Evolutionary conservation across 1,140 invertebrate species (phyloP), one percentile per base, ranked within the genome.

Genomic region (Zaprionus vittiger): DNA sequence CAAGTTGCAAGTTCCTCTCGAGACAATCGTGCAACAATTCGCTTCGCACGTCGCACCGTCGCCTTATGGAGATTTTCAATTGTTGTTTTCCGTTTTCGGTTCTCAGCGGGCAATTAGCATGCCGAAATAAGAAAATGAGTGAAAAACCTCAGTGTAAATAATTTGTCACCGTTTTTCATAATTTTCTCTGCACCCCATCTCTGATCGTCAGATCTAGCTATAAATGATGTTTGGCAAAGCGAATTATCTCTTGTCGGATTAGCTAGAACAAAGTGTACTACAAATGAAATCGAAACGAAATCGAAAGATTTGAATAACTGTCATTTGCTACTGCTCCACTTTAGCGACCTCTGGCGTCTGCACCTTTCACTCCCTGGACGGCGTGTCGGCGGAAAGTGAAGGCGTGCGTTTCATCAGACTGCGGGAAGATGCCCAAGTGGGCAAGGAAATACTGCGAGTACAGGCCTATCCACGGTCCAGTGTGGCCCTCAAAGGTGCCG

Each of bases 341-440:
- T 89, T 73, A 89, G 85, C 41, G 17, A 69, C 15, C 73, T 73
- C 77, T 20, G 61, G 63, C 76, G 59, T 79, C 57, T 92, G 91
- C 77, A 83, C 80, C 15, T 92, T 92, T 81, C 91, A 92, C 77
- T 90, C 82, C 66, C 52, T 86, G 55, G 91, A 92, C 60, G 91
- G 91, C 26, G 78, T 83, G 2, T 66, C 87, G 5, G 71, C 90
- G 0, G 91, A 92, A 81, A 91, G 92, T 59, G 92, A 93, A 77
- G 92, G 92, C 57, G 92, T 93, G 12, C 91, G 92, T 44, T 93
- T 93, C 37, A 92, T 93, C 59, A 86, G 92, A 4, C 74, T 93
- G 6, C 87, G 92, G 2, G 92, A 93, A 67, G 92, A 93, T 57
- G 79, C 91, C 15, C 79, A 81, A 26, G 79, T 90, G 64, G 92